Conservation (phyloP, 2,888 invertebrate species). For the Drosophila sordidula region DNA sequence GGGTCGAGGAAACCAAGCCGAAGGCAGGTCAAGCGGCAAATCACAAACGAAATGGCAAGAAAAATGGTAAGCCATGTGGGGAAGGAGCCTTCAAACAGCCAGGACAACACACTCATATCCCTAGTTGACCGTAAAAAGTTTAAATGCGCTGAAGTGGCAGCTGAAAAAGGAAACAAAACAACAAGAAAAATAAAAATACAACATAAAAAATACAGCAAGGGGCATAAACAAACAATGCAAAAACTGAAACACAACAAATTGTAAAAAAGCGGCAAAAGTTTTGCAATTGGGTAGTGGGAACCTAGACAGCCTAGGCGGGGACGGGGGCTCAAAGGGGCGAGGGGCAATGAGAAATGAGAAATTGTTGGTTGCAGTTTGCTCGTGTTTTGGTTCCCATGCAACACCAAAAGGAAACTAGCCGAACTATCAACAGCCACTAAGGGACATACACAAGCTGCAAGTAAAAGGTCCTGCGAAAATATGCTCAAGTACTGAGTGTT, state of each 20-base stretch:
- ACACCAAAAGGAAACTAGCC: conserved; percentile 20
- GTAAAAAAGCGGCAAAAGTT: conserved; percentile 44
- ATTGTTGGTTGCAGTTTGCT: conserved; percentile 42
- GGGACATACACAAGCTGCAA: neutral
- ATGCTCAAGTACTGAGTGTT: conserved; percentile 20
- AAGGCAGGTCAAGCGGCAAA: conserved; percentile 25
- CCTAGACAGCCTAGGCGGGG: neutral
- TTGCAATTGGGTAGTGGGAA: conserved; percentile 45
- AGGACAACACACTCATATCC: conserved; percentile 35
- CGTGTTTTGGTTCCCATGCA: conserved; percentile 16
- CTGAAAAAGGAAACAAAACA: conserved; percentile 7
- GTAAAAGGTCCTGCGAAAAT: conserved; percentile 21
- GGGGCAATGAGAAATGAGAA: conserved; percentile 18
- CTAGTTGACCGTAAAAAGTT: conserved; percentile 62
- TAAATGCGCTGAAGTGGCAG: conserved; percentile 45
- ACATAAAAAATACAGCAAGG: conserved; percentile 19
- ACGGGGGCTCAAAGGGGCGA: neutral
- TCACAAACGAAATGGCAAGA: conserved; percentile 8
- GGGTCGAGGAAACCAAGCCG: neutral
- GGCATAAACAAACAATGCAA: conserved; percentile 38
- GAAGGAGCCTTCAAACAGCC: conserved; percentile 1
- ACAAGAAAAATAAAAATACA: neutral
- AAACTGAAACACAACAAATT: conserved; percentile 43
- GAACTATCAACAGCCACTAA: conserved; percentile 16
- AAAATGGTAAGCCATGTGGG: neutral